Conservation (phyloP, 2,113 vertebrate species). For the Hypanus sabinus region DNA sequence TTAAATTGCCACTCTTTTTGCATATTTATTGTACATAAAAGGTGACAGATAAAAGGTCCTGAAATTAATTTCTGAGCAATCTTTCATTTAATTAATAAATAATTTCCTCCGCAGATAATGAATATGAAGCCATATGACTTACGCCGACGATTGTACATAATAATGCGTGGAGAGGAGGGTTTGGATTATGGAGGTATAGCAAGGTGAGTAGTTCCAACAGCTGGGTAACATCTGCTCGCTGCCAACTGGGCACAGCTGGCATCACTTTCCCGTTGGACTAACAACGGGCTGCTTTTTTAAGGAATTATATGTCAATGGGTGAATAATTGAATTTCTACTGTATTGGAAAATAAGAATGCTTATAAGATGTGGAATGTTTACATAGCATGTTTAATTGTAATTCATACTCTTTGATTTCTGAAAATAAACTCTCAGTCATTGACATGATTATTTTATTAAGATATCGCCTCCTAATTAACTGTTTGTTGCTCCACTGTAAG, state of each 20-base stretch:
- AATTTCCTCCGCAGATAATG: slow-evolving; percentile 74
- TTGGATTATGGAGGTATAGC: slow-evolving; percentile 91
- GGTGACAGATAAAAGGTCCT: not conserved
- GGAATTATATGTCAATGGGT: not conserved
- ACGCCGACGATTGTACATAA: slow-evolving; percentile 89
- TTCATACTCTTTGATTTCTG: not conserved
- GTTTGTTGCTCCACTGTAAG: not conserved
- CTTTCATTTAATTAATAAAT: not conserved
- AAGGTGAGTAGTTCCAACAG: slow-evolving; percentile 62
- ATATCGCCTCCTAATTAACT: not conserved
- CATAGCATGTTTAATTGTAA: not conserved
- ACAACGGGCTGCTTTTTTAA: not conserved
- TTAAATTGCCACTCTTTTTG: not conserved
- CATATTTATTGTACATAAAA: not conserved
- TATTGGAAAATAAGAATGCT: not conserved
- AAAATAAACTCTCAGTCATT: not conserved
- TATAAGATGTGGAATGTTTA: not conserved
- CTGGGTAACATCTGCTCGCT: not conserved
- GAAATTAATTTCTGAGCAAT: not conserved
- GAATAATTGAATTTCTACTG: not conserved
- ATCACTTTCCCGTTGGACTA: not conserved
- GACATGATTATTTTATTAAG: not conserved
- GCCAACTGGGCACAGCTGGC: not conserved
- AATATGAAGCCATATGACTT: slow-evolving; percentile 96
- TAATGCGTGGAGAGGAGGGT: slow-evolving; percentile 96